These are phyloP conservation scores for Cricetomys ansorgei DNA, from an alignment of 2,113 vertebrate species.

Conservation along the genomic window DNA sequence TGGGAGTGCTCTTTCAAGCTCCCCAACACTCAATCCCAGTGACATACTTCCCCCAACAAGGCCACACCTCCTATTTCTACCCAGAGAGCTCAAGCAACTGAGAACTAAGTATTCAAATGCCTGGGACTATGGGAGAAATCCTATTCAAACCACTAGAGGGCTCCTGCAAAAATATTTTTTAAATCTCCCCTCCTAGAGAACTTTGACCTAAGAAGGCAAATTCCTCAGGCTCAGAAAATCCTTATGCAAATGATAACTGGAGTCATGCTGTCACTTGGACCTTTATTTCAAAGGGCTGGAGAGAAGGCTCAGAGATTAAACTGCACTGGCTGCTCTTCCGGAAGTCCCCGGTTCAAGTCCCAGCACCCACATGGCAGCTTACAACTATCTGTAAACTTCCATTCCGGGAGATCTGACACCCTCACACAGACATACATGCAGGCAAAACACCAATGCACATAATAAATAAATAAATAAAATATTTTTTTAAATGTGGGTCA, in stretches of 20 bases:
- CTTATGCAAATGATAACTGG: background rate
- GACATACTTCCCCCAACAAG: background rate
- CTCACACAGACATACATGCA: too few species aligned
- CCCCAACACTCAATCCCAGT: background rate
- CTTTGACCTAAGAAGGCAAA: background rate
- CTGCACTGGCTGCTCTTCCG: too few species aligned
- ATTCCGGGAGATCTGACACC: too few species aligned
- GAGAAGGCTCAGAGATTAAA: too few species aligned
- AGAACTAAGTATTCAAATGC: background rate
- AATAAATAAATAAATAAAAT: too few species aligned
- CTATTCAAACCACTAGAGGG: background rate
- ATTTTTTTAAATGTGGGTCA: background rate
- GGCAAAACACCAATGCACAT: too few species aligned
- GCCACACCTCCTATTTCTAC: background rate
- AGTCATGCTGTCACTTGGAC: too few species aligned
- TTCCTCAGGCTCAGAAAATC: background rate
- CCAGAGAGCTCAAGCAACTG: background rate
- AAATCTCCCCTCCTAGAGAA: background rate
- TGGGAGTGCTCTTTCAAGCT: background rate
- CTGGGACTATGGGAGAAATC: background rate
- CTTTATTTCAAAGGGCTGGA: background rate
- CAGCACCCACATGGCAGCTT: too few species aligned
- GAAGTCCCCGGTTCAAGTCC: too few species aligned
- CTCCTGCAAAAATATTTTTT: background rate
- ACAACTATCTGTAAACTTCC: too few species aligned